Evolutionary conservation across 2,113 vertebrate species (phyloP).

Genomic region (Gallinago paraguaiae): DNA sequence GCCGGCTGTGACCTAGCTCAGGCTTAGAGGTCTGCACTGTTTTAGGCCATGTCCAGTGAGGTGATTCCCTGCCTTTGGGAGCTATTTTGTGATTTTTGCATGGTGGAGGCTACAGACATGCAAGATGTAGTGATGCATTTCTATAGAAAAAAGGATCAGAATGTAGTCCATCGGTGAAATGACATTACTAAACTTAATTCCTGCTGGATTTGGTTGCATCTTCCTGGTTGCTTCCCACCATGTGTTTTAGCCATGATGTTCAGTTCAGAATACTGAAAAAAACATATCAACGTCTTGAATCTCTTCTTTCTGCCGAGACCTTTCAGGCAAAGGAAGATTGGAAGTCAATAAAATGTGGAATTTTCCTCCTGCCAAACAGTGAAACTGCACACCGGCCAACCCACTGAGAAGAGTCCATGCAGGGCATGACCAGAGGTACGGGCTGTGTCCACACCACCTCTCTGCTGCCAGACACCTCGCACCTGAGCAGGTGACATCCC

Average conservation of each 20-base stretch:
- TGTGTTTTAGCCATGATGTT: not conserved
- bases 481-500: not conserved
- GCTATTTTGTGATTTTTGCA: not conserved
- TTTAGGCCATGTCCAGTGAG: not conserved
- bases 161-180: not conserved
- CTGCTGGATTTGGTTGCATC: not conserved
- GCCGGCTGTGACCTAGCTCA: not conserved
- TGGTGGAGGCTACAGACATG: not conserved
- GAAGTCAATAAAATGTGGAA: not conserved
- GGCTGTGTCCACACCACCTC: not conserved
- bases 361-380: not conserved
- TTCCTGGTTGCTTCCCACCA: not conserved
- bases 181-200: not conserved
- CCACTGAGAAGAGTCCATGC: not conserved
- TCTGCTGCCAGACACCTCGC: not conserved
- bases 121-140: not conserved
- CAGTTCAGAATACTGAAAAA: not conserved
- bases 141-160: not conserved
- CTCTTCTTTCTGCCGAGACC: not conserved
- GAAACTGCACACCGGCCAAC: not conserved
- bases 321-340: not conserved
- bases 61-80: not conserved
- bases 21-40: not conserved
- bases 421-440: fast-evolving
- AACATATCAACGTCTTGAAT: not conserved